phyloP scores from a whole-genome alignment of 2,797 vertebrate species.

The Ciconia nigra region DNA sequence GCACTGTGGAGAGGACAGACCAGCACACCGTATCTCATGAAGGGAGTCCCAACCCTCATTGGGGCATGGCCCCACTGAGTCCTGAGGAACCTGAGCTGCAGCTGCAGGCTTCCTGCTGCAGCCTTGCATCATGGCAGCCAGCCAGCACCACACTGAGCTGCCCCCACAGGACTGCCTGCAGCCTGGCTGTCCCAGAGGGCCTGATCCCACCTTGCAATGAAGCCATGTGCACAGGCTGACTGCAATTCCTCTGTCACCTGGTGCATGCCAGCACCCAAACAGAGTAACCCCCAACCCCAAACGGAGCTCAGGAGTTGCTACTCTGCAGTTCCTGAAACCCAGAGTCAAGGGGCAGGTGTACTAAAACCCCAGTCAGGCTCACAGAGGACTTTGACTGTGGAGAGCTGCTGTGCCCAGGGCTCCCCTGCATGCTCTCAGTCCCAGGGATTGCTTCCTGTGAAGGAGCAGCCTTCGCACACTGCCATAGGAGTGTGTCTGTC shows the following conservation, averaged over 20 bases:
- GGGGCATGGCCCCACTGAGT: too few species aligned
- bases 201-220: not conserved
- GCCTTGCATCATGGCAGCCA: not conserved
- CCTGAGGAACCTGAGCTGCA: not conserved
- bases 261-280: not conserved
- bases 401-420: too few species aligned
- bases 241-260: not conserved
- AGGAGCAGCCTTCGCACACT: not conserved
- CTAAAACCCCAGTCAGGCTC: not conserved
- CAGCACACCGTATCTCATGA: not conserved
- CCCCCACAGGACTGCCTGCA: not conserved
- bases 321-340: not conserved
- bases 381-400: not conserved
- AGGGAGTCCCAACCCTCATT: too few species aligned
- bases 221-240: not conserved
- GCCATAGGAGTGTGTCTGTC: not conserved
- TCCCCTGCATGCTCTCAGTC: too few species aligned
- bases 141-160: not conserved
- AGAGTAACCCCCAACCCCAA: not conserved
- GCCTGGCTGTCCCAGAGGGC: not conserved
- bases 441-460: not conserved
- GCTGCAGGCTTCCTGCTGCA: not conserved
- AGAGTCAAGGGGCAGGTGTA: not conserved
- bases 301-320: not conserved
- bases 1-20: not conserved